Evolutionary conservation across 1,140 invertebrate species (phyloP).

Genomic region (Heliothis subflexa): DNA sequence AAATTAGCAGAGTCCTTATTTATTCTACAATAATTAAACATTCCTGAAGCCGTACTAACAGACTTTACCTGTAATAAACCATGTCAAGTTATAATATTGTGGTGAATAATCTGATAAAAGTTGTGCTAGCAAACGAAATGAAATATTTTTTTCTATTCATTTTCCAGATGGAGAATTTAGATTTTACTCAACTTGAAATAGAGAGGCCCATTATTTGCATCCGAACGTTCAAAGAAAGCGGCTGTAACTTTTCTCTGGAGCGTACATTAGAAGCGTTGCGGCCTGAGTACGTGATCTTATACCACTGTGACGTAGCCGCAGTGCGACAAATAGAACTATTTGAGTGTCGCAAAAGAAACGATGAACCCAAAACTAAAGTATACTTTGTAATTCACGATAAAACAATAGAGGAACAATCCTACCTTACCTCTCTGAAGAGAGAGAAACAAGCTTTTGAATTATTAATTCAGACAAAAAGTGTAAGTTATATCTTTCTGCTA

Average conservation of each 20-base stretch:
- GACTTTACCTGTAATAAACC: no score
- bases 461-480: slow-evolving; percentile 96
- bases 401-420: slow-evolving; percentile 98
- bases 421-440: slow-evolving; percentile 94
- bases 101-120: no score
- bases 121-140: no score
- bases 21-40: slow-evolving; percentile 20
- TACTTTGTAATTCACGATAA: slow-evolving; percentile 96
- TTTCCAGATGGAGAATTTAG: slow-evolving; percentile 88
- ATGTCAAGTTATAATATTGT: no score
- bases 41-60: no score
- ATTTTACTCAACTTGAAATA: slow-evolving; percentile 87
- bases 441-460: slow-evolving; percentile 98
- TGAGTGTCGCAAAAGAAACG: slow-evolving; percentile 90
- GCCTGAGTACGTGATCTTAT: slow-evolving; percentile 95
- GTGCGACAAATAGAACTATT: slow-evolving; percentile 95
- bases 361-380: slow-evolving; percentile 88
- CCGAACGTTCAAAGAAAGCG: slow-evolving; percentile 91
- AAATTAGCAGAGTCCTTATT: slow-evolving; percentile 28
- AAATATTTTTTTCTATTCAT: no score
- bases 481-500: slow-evolving; percentile 81
- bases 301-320: slow-evolving; percentile 95
- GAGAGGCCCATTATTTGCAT: slow-evolving; percentile 90
- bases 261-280: slow-evolving; percentile 89
- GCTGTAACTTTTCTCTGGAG: slow-evolving; percentile 90